phyloP scores from a whole-genome alignment of 2,113 vertebrate species.

The Redunca redunca region DNA sequence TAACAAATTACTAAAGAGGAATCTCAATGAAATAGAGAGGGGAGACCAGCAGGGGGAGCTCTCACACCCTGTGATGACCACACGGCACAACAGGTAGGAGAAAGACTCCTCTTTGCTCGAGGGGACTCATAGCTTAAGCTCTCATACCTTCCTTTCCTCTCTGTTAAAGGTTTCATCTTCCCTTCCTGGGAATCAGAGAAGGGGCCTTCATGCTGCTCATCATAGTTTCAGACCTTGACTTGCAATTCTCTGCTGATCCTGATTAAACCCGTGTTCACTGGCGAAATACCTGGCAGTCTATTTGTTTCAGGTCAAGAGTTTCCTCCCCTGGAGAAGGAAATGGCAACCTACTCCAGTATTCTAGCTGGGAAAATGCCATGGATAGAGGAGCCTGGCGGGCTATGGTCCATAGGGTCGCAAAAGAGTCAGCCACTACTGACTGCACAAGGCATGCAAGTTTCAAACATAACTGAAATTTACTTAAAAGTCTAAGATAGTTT shows the following conservation, averaged over 20 bases:
- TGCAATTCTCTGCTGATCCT: neutral
- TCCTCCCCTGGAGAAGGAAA: neutral
- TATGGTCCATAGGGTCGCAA: fast-evolving
- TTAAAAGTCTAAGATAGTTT: slow-evolving; percentile 3
- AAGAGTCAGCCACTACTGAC: neutral
- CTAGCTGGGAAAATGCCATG: neutral
- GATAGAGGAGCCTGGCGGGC: neutral
- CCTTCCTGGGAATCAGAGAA: neutral
- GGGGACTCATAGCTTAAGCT: neutral
- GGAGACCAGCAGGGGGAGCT: neutral
- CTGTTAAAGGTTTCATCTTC: neutral
- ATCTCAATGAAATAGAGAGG: neutral
- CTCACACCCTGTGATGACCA: neutral
- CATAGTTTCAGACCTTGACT: neutral
- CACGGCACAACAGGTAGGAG: neutral
- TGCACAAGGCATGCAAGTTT: neutral
- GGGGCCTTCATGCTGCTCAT: neutral
- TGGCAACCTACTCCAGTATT: neutral
- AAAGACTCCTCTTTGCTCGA: neutral
- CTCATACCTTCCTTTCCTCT: neutral
- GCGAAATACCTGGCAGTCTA: neutral
- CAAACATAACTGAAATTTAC: neutral
- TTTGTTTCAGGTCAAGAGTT: neutral
- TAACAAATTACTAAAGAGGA: neutral
- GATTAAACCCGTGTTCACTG: neutral